Percentiles rank a stretch among this genome's conserved stretches.
Conservation (phyloP, 1,140 invertebrate genomes). For the Planococcus citri region DNA sequence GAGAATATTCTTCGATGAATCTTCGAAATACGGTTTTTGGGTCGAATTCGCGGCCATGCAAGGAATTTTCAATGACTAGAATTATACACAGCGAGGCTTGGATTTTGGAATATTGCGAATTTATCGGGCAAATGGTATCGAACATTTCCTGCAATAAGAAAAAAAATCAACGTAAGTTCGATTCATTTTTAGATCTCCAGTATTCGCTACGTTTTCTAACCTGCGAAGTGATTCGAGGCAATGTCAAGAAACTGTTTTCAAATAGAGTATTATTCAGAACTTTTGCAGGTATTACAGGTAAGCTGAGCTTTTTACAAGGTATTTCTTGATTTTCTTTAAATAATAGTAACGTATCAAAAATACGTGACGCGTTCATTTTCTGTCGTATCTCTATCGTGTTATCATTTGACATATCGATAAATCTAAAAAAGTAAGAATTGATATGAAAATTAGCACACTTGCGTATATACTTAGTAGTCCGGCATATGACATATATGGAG, state of each 20-base stretch:
- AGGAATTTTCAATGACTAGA: conserved; percentile 11
- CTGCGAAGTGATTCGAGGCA: conserved; percentile 85
- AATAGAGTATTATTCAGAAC: conserved; percentile 79
- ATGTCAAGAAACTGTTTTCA: conserved; percentile 72
- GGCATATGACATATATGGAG: too few species aligned
- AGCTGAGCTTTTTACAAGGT: conserved; percentile 71
- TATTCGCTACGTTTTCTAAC: conserved; percentile 40
- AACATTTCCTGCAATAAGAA: conserved; percentile 45
- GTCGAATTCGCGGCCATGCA: neutral
- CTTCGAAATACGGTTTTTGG: neutral
- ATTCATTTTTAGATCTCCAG: neutral
- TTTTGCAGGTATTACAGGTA: conserved; percentile 72
- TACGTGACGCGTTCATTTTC: conserved; percentile 58
- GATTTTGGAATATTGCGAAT: neutral
- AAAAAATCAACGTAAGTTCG: neutral
- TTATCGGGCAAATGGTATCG: conserved; percentile 77
- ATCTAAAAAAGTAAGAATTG: conserved; percentile 40
- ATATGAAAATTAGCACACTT: neutral
- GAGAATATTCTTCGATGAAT: conserved; percentile 16
- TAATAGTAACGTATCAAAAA: conserved; percentile 72
- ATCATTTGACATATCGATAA: conserved; percentile 44
- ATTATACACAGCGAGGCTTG: neutral
- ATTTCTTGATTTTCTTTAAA: conserved; percentile 77
- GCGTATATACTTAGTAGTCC: neutral
- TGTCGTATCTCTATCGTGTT: conserved; percentile 47